Evolutionary conservation across 2,113 vertebrate genomes (phyloP), one percentile per base, ranked within the genome.

Genomic region (Typhlomys cinereus): DNA sequence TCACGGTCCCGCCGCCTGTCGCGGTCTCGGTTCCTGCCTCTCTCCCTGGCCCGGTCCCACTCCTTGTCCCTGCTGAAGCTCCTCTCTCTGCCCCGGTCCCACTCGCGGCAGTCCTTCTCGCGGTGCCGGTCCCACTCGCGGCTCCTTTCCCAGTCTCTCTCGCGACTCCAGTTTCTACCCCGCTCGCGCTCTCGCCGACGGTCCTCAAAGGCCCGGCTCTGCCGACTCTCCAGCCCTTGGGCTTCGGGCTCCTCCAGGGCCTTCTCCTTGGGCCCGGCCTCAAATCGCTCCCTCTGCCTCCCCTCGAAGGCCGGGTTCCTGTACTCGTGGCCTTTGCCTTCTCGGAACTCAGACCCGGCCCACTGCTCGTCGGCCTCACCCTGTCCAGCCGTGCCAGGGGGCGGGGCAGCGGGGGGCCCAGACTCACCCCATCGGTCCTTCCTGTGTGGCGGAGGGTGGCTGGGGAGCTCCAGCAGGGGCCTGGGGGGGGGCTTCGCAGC

Each of bases 381-480:
- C 34, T 97, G 98, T 9, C 97, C 97, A 2, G 97, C 87, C 5
- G 94, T 87, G 90, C 96, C 96, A 5, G 97, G 6, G 39, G 97
- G 93, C 15, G 86, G 48, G 21, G 95, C 34, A 11, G 96, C 36
- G 75, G 97, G 76, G 0, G 97, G 95, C 1, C 97, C 97, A 46
- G 97, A 94, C 79, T 98, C 98, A 3, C 98, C 97, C 98, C 98
- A 98, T 39, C 97, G 94, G 15, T 98, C 98, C 94, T 98, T 98
- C 31, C 98, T 97, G 93, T 98, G 98, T 91, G 97, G 92, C 20
- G 98, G 97, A 2, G 98, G 98, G 94, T 99, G 97, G 88, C 93
- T 98, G 50, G 99, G 99, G 81, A 98, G 97, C 74, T 98, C 98
- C 88, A 99, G 98, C 90, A 99, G 98, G 27, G 98, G 98, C 92